Base-by-base conservation (phyloP, 2,888 invertebrate species). In the Tyria jacobaeae region DNA sequence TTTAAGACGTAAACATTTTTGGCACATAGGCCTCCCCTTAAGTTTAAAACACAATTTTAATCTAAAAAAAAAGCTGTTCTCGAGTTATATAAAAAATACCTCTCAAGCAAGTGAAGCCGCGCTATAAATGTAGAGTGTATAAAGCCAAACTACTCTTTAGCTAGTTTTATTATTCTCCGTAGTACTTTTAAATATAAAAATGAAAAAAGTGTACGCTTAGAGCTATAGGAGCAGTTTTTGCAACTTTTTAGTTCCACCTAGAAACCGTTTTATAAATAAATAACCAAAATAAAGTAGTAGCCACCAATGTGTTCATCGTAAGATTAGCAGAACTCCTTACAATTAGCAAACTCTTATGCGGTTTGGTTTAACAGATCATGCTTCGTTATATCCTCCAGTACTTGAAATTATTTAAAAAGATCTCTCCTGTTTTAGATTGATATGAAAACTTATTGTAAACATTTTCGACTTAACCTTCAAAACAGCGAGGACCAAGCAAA, bases 241-340 rank as follows among this genome's bases (percentile, higher is more conserved):
- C 31, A 51, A 51, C 34, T 51, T 41, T 17, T 27, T 27, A 27
- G 27, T 47, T 47, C 12, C 34, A 51, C 34, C 7, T 34, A 34
- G 14, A 21, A 34, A 3, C 47, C 17, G 17, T 31, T 51, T 51
- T 51, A 51, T 51, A 34, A 34, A 51, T 34, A 51, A 51, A 21
- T 21, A 6, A 7, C 9, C 5, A 12, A 51, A 34, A 14, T 17
- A 51, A 51, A 34, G 21, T 51, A 17, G 6, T 5, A 34, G 50
- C 12, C 17, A 50, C 12, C 7, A 34, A 21, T 34, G 34, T 51
- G 31, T 50, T 31, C 49, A 37, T 5, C 15, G 27, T 50, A 31
- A 50, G 31, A 50, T 17, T 50, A 50, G 7, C 17, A 31, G 17
- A 27, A 31, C 1, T 50, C 12, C 24, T 10, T 17, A 31, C n/a